These are phyloP conservation scores for Octomys mimax DNA, from an alignment of 2,797 vertebrate genomes.

Conservation along the genomic window DNA sequence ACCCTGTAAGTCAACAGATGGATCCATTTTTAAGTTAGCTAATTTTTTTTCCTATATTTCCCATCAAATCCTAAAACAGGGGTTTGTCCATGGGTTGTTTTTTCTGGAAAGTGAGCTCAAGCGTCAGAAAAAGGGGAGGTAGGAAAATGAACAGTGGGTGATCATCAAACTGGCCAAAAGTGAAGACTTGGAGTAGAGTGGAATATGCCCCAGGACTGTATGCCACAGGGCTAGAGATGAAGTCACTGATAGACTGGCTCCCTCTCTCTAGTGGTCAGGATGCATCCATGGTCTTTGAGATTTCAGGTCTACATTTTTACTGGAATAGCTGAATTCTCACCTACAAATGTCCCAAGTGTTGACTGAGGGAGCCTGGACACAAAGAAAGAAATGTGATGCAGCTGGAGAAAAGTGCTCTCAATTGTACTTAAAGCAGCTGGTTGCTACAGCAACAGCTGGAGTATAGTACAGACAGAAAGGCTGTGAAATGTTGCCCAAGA, in stretches of 20 bases:
- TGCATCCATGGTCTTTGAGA: neutral
- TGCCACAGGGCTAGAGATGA: neutral
- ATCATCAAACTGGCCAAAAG: neutral
- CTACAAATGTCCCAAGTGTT: neutral
- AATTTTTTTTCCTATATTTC: neutral
- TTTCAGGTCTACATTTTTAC: neutral
- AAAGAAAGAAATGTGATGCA: neutral
- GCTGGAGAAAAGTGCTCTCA: neutral
- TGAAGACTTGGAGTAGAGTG: neutral
- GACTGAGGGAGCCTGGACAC: neutral
- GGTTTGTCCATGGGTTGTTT: neutral
- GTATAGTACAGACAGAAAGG: neutral
- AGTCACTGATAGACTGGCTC: neutral
- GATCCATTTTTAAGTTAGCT: neutral
- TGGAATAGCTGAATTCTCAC: neutral
- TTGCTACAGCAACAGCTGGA: constrained; percentile 71
- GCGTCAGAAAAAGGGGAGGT: neutral
- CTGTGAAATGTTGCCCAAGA: neutral
- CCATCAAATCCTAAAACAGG: neutral
- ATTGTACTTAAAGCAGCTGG: neutral
- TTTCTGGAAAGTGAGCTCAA: neutral
- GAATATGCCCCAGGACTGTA: neutral
- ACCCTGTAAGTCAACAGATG: neutral
- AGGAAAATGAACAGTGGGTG: neutral
- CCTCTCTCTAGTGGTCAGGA: neutral